These are phyloP conservation scores for Mystacornis crossleyi DNA, from an alignment of 2,113 vertebrate genomes.

Conservation along the genomic window DNA sequence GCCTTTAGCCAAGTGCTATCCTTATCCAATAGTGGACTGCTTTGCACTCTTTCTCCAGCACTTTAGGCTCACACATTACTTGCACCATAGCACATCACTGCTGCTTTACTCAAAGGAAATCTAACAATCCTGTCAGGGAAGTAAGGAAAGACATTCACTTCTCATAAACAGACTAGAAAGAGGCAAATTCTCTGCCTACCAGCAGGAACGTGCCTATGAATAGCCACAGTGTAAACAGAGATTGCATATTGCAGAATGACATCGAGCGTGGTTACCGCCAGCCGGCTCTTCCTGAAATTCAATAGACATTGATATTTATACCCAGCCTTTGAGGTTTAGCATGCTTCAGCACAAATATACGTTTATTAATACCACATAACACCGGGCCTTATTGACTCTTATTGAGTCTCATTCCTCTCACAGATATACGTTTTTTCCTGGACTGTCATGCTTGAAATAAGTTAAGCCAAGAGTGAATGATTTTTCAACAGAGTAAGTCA, in stretches of 20 bases:
- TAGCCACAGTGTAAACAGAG: constrained; percentile 29
- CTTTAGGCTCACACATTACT: neutral
- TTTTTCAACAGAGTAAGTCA: neutral
- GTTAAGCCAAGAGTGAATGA: constrained; percentile 1
- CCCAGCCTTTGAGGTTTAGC: constrained; percentile 24
- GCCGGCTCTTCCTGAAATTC: constrained; percentile 33
- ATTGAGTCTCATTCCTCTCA: neutral
- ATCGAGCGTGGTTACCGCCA: neutral
- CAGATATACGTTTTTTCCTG: neutral
- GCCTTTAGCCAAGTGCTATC: neutral
- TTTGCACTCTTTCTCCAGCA: neutral
- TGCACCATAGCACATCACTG: neutral
- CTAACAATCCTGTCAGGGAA: neutral
- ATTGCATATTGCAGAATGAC: neutral
- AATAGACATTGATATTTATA: constrained; percentile 51
- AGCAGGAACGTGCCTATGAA: constrained; percentile 25
- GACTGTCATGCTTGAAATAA: constrained; percentile 1
- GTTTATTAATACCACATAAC: constrained; percentile 9
- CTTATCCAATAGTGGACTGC: neutral
- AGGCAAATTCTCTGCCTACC: constrained; percentile 36
- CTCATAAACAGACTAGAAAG: constrained; percentile 37
- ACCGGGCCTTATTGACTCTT: neutral
- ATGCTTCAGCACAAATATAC: constrained; percentile 40
- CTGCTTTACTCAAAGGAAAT: neutral
- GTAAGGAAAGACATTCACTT: neutral